These are phyloP conservation scores for Notothenia coriiceps DNA, from an alignment of 2,113 vertebrate genomes.

Conservation along the genomic window DNA sequence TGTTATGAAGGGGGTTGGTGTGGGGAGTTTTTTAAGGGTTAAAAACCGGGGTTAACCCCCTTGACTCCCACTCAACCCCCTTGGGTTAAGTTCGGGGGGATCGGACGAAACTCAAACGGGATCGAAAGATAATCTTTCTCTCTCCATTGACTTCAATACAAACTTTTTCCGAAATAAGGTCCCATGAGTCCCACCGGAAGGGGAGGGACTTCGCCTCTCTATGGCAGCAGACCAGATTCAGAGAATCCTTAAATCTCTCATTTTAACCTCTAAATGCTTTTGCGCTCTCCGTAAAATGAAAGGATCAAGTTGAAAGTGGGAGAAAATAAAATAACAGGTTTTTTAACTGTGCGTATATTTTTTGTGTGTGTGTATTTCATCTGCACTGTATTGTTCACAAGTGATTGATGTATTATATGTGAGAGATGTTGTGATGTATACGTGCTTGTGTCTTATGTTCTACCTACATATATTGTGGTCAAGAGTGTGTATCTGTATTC, in stretches of 20 bases:
- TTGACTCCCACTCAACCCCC: too few species aligned
- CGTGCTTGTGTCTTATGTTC: conserved; percentile 7
- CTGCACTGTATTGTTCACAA: not conserved
- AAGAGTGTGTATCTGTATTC: conserved; percentile 45
- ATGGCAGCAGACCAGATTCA: not conserved
- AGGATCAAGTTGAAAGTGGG: conserved; percentile 8
- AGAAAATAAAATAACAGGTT: not conserved
- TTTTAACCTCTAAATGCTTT: conserved; percentile 27
- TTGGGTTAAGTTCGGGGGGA: too few species aligned
- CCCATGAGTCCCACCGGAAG: too few species aligned
- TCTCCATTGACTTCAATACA: too few species aligned
- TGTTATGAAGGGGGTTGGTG: too few species aligned
- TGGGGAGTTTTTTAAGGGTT: too few species aligned
- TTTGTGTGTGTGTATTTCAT: conserved; percentile 1
- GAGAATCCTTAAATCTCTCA: not conserved
- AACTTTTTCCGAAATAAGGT: too few species aligned
- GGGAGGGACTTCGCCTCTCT: too few species aligned
- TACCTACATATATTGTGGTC: conserved; percentile 36
- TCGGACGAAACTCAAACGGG: too few species aligned
- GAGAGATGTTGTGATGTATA: not conserved
- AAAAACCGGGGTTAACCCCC: too few species aligned
- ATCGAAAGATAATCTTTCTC: too few species aligned
- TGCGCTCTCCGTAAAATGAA: not conserved
- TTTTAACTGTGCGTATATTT: not conserved
- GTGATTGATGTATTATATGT: not conserved